These are phyloP conservation scores for Canis aureus DNA, from an alignment of 2,113 vertebrate genomes.

Conservation along the genomic window DNA sequence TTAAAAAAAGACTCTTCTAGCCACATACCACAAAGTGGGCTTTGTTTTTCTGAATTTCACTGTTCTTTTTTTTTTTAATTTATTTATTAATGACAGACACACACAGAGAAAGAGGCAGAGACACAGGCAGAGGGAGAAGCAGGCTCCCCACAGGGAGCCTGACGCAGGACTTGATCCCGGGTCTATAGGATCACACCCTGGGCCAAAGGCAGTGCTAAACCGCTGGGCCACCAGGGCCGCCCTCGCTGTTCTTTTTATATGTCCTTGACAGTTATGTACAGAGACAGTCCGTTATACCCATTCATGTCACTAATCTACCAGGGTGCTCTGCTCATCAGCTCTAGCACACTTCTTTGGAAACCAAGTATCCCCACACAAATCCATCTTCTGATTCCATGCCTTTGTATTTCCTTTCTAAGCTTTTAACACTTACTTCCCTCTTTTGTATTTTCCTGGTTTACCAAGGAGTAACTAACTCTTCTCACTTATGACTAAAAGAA, in stretches of 20 bases:
- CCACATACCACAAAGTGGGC: neutral
- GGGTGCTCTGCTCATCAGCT: neutral
- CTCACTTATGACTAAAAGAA: neutral
- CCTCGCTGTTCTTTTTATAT: too few species aligned
- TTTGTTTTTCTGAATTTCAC: neutral
- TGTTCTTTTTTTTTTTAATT: neutral
- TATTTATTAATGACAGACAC: too few species aligned
- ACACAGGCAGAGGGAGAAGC: too few species aligned
- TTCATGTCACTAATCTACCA: neutral
- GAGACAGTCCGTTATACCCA: fast-evolving
- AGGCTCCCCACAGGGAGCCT: too few species aligned
- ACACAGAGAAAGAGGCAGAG: too few species aligned
- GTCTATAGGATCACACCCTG: too few species aligned
- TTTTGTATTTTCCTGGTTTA: neutral
- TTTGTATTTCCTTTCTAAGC: neutral
- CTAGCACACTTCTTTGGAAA: neutral
- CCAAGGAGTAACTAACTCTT: neutral
- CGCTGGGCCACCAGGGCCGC: too few species aligned
- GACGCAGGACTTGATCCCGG: too few species aligned
- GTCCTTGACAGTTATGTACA: fast-evolving
- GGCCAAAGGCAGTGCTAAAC: too few species aligned
- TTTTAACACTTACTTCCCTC: neutral
- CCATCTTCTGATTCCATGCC: neutral
- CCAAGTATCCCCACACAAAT: neutral
- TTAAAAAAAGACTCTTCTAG: neutral